A percentile compares a stretch with the other conserved stretches of the same genome.
phyloP scores from a whole-genome alignment of 2,113 vertebrate genomes.

The Pollachius pollachius region DNA sequence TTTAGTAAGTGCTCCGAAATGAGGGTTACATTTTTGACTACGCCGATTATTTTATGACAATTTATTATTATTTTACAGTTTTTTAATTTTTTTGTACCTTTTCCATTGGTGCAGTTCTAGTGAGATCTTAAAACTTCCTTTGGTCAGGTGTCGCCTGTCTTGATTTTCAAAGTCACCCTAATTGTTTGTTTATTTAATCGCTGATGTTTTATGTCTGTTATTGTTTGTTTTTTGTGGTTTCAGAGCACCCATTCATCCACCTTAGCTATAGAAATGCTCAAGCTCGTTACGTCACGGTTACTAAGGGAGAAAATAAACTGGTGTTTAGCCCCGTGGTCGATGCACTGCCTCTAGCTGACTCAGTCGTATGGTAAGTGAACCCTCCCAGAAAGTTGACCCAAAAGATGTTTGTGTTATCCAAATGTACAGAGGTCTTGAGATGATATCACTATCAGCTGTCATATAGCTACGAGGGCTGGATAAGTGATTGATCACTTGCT shows the following conservation, averaged over 20 bases:
- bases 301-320: conserved; percentile 65
- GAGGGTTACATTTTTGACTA: no score
- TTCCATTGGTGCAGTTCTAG: no score
- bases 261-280: conserved; percentile 60
- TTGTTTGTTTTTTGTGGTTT: conserved; percentile 27
- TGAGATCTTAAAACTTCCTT: no score
- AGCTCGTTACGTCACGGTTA: conserved; percentile 27
- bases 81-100: not conserved
- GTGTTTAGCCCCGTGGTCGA: conserved; percentile 77
- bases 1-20: conserved; percentile 67
- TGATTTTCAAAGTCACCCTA: no score
- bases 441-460: not conserved
- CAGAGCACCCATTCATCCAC: conserved; percentile 81
- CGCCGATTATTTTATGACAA: not conserved
- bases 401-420: not conserved
- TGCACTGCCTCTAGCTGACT: conserved; percentile 73
- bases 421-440: no score
- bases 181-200: not conserved
- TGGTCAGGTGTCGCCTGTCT: no score
- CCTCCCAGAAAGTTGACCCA: not conserved
- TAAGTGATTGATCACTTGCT: no score
- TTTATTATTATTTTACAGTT: conserved; percentile 1
- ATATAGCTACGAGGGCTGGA: no score
- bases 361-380: conserved; percentile 74
- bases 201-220: not conserved